Conservation (phyloP, 2,888 invertebrate species). For the Tuta absoluta region DNA sequence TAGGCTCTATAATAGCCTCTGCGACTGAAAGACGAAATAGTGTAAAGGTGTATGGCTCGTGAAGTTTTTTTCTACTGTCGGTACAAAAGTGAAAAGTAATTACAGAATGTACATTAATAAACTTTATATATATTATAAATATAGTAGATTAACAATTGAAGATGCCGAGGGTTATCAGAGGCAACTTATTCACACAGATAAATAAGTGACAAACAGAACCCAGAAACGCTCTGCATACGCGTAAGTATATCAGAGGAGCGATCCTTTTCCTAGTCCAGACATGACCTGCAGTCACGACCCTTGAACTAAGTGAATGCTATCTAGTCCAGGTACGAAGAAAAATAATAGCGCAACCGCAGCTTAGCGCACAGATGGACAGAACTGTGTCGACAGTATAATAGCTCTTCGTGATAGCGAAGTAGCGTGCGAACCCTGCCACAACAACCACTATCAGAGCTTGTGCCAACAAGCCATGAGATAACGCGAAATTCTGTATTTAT, state of each 20-base stretch:
- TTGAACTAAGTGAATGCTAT: constrained; percentile 19
- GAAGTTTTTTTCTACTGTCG: neutral
- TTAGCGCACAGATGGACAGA: constrained; percentile 62
- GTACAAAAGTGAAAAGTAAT: neutral
- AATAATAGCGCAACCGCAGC: constrained; percentile 52
- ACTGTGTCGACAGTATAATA: constrained; percentile 67
- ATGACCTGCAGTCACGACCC: constrained; percentile 20
- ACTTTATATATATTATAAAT: too few species aligned
- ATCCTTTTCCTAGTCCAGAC: constrained; percentile 15
- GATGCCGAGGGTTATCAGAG: neutral
- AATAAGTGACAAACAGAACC: neutral
- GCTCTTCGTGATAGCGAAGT: constrained; percentile 58
- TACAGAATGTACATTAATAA: neutral
- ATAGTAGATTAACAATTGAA: too few species aligned
- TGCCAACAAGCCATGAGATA: constrained; percentile 10
- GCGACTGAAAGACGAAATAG: constrained; percentile 4
- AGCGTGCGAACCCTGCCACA: constrained; percentile 59
- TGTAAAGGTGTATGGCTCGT: neutral
- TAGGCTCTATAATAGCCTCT: constrained; percentile 4
- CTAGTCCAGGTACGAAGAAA: constrained; percentile 42
- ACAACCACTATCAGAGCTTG: constrained; percentile 30
- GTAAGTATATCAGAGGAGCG: constrained; percentile 7
- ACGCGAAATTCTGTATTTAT: constrained; percentile 7
- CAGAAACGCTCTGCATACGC: neutral
- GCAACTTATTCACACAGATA: neutral